Conservation (phyloP, 2,113 vertebrate genomes). For the Chaenocephalus aceratus region DNA sequence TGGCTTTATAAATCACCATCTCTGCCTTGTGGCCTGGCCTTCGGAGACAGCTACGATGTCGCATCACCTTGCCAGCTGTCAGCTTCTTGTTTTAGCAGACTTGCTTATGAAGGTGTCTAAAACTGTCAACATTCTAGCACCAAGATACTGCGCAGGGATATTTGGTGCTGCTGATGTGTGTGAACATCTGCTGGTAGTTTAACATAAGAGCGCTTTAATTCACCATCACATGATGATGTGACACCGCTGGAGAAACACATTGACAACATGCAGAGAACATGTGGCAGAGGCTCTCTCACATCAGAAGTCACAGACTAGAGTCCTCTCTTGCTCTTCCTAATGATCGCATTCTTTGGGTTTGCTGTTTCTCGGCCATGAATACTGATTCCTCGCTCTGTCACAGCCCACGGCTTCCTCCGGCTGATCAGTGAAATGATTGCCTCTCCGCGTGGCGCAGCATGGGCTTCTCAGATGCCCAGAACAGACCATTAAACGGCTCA, state of each 20-base stretch:
- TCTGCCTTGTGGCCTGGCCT: conserved; percentile 54
- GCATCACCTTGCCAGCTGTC: conserved; percentile 67
- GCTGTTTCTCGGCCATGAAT: conserved; percentile 46
- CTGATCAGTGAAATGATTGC: conserved; percentile 73
- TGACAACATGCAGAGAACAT: neutral
- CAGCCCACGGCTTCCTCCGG: conserved; percentile 51
- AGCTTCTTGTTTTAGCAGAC: conserved; percentile 56
- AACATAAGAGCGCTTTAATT: conserved; percentile 17
- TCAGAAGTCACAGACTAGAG: neutral
- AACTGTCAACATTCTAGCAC: conserved; percentile 50
- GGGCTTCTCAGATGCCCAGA: conserved; percentile 65
- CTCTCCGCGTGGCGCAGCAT: conserved; percentile 59
- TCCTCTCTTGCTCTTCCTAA: conserved; percentile 19
- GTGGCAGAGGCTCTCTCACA: neutral
- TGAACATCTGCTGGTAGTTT: conserved; percentile 35
- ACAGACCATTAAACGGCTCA: conserved; percentile 72
- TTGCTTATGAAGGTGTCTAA: conserved; percentile 65
- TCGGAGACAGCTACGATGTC: conserved; percentile 49
- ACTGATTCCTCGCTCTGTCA: conserved; percentile 54
- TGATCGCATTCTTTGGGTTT: conserved; percentile 34
- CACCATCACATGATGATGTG: neutral
- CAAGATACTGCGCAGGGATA: neutral
- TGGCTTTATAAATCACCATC: conserved; percentile 25
- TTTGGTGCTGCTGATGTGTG: conserved; percentile 32
- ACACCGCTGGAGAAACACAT: neutral